Conservation (phyloP, 2,797 vertebrate species). For the Danio kyathit region DNA sequence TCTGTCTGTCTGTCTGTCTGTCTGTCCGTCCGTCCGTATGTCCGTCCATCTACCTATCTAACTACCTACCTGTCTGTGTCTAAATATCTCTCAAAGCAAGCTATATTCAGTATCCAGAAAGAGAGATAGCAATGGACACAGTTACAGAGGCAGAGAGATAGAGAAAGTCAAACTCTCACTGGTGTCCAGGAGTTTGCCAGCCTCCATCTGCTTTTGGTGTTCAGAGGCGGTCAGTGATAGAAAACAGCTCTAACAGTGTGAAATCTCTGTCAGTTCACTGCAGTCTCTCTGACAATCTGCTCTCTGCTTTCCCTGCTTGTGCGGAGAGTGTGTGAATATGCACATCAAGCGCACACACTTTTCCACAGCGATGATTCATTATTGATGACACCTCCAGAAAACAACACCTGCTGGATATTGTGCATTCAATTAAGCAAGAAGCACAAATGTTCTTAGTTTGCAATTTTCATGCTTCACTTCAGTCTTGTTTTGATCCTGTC, state of each 20-base stretch:
- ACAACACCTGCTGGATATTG: slow-evolving; percentile 22
- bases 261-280: slow-evolving; percentile 64
- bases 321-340: slow-evolving; percentile 15
- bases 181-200: slow-evolving; percentile 60
- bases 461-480: not conserved
- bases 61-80: too few relatives aligned
- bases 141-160: not conserved
- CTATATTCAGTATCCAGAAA: not conserved
- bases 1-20: too few relatives aligned
- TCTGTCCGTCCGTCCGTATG: too few relatives aligned
- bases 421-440: slow-evolving; percentile 37
- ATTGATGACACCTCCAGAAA: slow-evolving; percentile 45
- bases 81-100: not conserved
- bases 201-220: slow-evolving; percentile 71
- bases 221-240: slow-evolving; percentile 64
- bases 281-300: slow-evolving; percentile 70
- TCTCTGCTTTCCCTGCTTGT: slow-evolving; percentile 61
- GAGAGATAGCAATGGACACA: not conserved
- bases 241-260: slow-evolving; percentile 70
- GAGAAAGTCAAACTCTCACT: slow-evolving; percentile 19
- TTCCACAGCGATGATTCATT: slow-evolving; percentile 19
- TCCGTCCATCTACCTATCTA: too few relatives aligned
- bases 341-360: slow-evolving; percentile 27
- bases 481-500: not conserved
- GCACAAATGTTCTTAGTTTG: slow-evolving; percentile 14